Evolutionary conservation across 2,113 vertebrate species (phyloP).

Genomic region (Leiothrix lutea): DNA sequence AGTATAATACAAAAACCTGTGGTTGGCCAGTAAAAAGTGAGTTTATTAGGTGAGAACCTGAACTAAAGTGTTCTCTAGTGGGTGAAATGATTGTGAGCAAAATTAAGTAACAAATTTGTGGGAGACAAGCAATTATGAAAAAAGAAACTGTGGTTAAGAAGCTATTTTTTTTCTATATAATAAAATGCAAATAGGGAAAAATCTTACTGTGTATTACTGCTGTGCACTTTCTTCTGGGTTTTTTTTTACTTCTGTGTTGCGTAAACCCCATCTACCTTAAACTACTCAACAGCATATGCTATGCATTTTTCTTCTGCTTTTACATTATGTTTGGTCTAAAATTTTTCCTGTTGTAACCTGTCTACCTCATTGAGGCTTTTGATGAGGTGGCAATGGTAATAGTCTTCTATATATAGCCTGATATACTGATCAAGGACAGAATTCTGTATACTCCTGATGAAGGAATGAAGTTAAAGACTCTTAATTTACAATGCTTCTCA

Average conservation of each 20-base stretch:
- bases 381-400: not conserved
- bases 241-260: not conserved
- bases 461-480: not conserved
- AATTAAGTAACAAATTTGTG: not conserved
- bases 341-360: not conserved
- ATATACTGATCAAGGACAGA: not conserved
- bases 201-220: not conserved
- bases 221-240: accelerated
- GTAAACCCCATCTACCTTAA: not conserved
- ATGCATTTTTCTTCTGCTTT: not conserved
- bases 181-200: not conserved
- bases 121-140: not conserved
- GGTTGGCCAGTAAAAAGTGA: not conserved
- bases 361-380: not conserved
- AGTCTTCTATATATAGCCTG: not conserved
- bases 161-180: not conserved
- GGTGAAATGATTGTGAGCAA: not conserved
- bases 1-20: not conserved
- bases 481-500: not conserved
- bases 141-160: not conserved
- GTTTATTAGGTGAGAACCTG: not conserved
- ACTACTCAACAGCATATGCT: not conserved
- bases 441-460: not conserved
- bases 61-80: not conserved
- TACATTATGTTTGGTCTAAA: not conserved